Base-by-base conservation (phyloP, 2,797 vertebrate species). In the Ctenopoma kingsleyae region DNA sequence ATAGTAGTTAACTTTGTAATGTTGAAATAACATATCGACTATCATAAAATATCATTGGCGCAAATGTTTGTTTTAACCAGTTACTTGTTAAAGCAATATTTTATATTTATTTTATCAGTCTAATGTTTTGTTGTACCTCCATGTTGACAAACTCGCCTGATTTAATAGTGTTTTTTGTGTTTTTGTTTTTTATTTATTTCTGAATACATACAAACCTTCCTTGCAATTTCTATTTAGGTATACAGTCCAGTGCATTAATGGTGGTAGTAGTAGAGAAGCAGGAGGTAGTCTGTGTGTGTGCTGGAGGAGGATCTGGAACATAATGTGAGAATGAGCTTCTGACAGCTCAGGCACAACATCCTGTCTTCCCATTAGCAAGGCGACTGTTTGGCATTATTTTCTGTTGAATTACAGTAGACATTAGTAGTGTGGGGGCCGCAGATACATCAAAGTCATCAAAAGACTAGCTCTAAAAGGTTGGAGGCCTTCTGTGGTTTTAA, bases 371-470 rank as follows among this genome's bases (percentile, higher is more conserved):
- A 93, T 93, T 91, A 91, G 87, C 76, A 79, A 91, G 84, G 87
- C 79, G 72, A 90, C 91, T 80, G 82, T 82, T 65, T 25, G 48
- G 76, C 81, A 69, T 75, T 77, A 87, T 83, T 80, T 75, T 76
- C 80, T 78, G 74, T 71, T 76, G 87, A 90, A 91, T 90, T 90
- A 91, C 81, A 73, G 85, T 51, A 75, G 74, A 80, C 81, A 86
- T 91, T 87, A 90, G 80, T 41, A 9, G 32, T 58, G 78, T 75
- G 80, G 55, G 65, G 64, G 68, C 71, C 43, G 55, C 50, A 63
- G 80, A 76, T 76, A 82, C 88, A 91, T 92, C 89, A 91, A 92
- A 93, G 84, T 84, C 89, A 90, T 92, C 84, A 87, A 82, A 85
- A 89, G 89, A 90, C 67, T 52, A 47, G 54, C 75, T 81, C 75